These are phyloP conservation scores for Neoniphon sammara DNA, from an alignment of 2,797 vertebrate species.

Conservation along the genomic window DNA sequence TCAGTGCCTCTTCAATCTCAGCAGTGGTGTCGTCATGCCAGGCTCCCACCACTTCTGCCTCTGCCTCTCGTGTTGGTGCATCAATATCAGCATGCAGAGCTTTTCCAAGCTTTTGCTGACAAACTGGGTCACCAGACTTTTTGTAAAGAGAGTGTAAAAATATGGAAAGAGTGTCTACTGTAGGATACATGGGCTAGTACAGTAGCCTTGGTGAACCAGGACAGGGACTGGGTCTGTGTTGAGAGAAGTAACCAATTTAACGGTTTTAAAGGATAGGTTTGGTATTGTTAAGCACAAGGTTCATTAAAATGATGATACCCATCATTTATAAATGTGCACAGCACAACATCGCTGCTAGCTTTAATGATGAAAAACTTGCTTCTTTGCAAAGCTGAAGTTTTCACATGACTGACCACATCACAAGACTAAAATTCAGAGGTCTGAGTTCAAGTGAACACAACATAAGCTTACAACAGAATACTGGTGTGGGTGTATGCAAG, in stretches of 20 bases:
- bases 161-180: background rate
- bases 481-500: no score
- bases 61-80: background rate
- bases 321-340: no score
- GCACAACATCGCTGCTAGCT: no score
- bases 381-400: no score
- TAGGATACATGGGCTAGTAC: background rate
- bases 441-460: no score
- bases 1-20: conserved; percentile 3
- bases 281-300: no score
- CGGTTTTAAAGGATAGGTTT: background rate
- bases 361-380: no score
- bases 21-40: conserved; percentile 2
- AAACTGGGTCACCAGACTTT: background rate
- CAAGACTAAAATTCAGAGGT: no score
- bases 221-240: conserved; percentile 12
- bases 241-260: conserved; percentile 18
- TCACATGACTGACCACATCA: no score
- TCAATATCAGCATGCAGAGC: background rate
- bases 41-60: background rate
- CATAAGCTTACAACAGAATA: no score
- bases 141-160: background rate
- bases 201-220: background rate
- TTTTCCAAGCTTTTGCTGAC: background rate
- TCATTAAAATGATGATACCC: no score